Percentiles rank a stretch among this genome's conserved stretches.
Conservation (phyloP, 92 coral and sea anemone species). For the Blastomussa wellsi region DNA sequence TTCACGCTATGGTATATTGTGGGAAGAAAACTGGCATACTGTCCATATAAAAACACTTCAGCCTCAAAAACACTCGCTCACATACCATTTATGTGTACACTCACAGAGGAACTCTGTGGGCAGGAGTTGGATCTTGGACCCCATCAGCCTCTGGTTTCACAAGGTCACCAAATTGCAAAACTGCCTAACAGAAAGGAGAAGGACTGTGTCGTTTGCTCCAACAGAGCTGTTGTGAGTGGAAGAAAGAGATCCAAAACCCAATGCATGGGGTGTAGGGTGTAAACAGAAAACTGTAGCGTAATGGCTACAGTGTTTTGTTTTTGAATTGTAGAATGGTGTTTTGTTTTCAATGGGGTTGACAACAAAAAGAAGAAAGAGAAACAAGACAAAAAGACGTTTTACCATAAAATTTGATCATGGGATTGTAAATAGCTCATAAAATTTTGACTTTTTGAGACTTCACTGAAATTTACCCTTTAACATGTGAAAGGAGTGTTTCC, state of each 20-base stretch:
- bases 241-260: constrained; percentile 8
- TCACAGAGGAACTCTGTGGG: background rate
- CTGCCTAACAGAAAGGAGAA: background rate
- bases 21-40: background rate
- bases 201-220: constrained; percentile 5
- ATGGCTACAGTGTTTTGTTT: background rate
- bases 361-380: background rate
- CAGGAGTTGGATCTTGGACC: background rate
- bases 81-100: background rate
- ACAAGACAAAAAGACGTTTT: background rate
- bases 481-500: no score
- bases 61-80: background rate
- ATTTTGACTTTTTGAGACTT: background rate
- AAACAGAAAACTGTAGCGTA: background rate
- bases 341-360: background rate
- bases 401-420: background rate
- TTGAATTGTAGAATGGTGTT: background rate
- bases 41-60: background rate
- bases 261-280: background rate
- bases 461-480: background rate
- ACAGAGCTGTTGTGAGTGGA: background rate
- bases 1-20: background rate
- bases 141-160: background rate
- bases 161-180: background rate
- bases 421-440: background rate